Conservation (phyloP, 2,113 vertebrate species). For the Scalopus aquaticus region DNA sequence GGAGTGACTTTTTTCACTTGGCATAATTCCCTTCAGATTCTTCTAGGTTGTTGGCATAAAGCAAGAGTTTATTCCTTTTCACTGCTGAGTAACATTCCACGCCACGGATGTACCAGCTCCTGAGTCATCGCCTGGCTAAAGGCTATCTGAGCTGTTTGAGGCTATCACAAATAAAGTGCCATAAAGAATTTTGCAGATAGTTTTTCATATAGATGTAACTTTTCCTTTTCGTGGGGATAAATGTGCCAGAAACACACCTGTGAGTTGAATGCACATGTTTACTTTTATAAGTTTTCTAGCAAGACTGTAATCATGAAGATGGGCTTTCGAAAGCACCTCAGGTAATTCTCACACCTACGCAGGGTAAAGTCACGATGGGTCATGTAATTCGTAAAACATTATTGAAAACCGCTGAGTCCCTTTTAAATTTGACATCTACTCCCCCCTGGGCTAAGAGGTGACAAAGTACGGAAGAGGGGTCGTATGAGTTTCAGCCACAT, state of each 20-base stretch:
- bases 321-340: not conserved
- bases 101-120: rapidly evolving
- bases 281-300: not conserved
- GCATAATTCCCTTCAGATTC: not conserved
- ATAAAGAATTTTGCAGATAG: too few relatives aligned
- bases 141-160: not conserved
- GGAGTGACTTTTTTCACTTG: too few relatives aligned
- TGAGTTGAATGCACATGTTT: not conserved
- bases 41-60: rapidly evolving
- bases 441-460: not conserved
- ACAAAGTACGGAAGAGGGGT: not conserved
- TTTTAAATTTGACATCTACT: not conserved
- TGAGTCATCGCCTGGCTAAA: not conserved
- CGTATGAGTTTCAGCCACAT: rapidly evolving
- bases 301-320: not conserved
- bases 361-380: not conserved
- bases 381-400: not conserved
- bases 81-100: not conserved
- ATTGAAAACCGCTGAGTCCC: not conserved
- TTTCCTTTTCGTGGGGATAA: not conserved
- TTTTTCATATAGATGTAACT: not conserved
- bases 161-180: too few relatives aligned
- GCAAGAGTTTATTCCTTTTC: not conserved
- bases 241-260: not conserved
- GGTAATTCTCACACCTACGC: not conserved